phyloP scores from a whole-genome alignment of 1,140 invertebrate species.

The Bombyx mori region ASM3026992v2 NC_085130.1:1432001-1432500 shows the following conservation, averaged over 20 bases:
- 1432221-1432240: slow-evolving; percentile 41
- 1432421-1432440: slow-evolving; percentile 43
- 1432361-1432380: slow-evolving; percentile 42
- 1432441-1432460: slow-evolving; percentile 49
- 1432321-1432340: slow-evolving; percentile 34
- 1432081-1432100: slow-evolving; percentile 35
- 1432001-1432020: slow-evolving; percentile 29
- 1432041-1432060: slow-evolving; percentile 33
- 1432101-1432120: slow-evolving; percentile 42
- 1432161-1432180: slow-evolving; percentile 41
- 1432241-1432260: slow-evolving; percentile 40
- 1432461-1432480: slow-evolving; percentile 40
- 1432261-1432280: slow-evolving; percentile 44
- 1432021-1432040: slow-evolving; percentile 26
- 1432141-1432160: slow-evolving; percentile 33
- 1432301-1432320: slow-evolving; percentile 25
- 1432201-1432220: slow-evolving; percentile 40
- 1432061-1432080: slow-evolving; percentile 36
- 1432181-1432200: slow-evolving; percentile 35
- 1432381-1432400: slow-evolving; percentile 41
- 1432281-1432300: slow-evolving; percentile 36
- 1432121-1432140: slow-evolving; percentile 33
- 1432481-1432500: slow-evolving; percentile 40
- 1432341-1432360: slow-evolving; percentile 40
- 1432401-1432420: slow-evolving; percentile 25